Percentiles rank a stretch among this genome's conserved stretches.
Evolutionary conservation across 2,888 invertebrate species (phyloP).

Genomic region (Hydrotaea diabolus): DNA sequence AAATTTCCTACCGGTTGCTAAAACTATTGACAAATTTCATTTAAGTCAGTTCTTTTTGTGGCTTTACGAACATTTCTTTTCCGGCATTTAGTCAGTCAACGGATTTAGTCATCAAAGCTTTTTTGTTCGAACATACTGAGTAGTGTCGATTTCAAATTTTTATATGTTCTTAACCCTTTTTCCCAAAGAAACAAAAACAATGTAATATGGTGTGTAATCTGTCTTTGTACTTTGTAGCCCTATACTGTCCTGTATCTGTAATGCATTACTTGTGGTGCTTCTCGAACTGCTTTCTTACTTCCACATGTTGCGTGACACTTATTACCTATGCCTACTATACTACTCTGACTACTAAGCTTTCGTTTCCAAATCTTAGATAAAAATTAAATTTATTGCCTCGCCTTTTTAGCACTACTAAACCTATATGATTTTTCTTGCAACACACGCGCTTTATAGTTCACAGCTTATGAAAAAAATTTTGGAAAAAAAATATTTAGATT

Average conservation of each 20-base stretch:
- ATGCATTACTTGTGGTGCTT: constrained; percentile 19
- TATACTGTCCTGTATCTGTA: constrained; percentile 20
- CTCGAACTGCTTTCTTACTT: background rate
- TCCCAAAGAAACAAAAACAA: background rate
- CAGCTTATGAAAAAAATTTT: constrained; percentile 57
- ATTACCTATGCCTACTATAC: background rate
- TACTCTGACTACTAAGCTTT: constrained; percentile 12
- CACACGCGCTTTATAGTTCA: constrained; percentile 60
- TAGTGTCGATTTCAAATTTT: constrained; percentile 12
- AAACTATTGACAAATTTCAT: too few species aligned
- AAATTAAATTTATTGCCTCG: background rate
- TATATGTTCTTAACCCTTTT: constrained; percentile 9
- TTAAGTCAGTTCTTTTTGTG: too few species aligned
- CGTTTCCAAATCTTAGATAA: background rate
- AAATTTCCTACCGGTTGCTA: too few species aligned
- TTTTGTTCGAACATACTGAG: background rate
- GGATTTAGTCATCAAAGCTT: background rate
- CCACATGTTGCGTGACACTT: constrained; percentile 4
- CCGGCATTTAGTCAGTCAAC: too few species aligned
- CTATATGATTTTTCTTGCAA: constrained; percentile 45
- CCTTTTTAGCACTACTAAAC: background rate
- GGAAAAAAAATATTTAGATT: constrained; percentile 44
- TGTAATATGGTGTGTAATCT: constrained; percentile 25
- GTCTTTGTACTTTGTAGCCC: constrained; percentile 5
- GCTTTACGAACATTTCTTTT: too few species aligned